Evolutionary conservation across 1,140 invertebrate species (phyloP).

Genomic region (Odontomachus brunneus): DNA sequence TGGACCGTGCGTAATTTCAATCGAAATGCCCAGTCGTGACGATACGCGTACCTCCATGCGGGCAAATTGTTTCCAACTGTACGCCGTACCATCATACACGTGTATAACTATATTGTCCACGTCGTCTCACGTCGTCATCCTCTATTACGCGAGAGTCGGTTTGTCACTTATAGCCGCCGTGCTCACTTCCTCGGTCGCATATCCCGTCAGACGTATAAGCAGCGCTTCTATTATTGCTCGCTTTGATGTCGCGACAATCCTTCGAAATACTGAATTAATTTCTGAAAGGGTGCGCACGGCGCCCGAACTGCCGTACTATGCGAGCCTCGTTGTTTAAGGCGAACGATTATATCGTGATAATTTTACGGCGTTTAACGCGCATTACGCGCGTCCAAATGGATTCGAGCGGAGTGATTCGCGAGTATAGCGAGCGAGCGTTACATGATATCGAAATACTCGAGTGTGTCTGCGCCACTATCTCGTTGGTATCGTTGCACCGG

Average conservation of each 20-base stretch:
- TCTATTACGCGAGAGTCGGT: slow-evolving; percentile 54
- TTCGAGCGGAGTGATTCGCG: slow-evolving; percentile 25
- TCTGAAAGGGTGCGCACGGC: slow-evolving; percentile 32
- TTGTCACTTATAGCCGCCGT: slow-evolving; percentile 61
- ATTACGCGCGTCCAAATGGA: slow-evolving; percentile 51
- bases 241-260: slow-evolving; percentile 56
- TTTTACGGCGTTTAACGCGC: slow-evolving; percentile 47
- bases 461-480: slow-evolving; percentile 53
- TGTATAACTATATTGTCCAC: background rate
- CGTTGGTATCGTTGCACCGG: slow-evolving; percentile 38
- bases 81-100: slow-evolving; percentile 4
- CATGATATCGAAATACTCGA: slow-evolving; percentile 53
- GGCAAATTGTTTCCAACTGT: slow-evolving; percentile 47
- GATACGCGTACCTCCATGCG: slow-evolving; percentile 17
- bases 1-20: slow-evolving; percentile 17
- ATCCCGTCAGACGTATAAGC: slow-evolving; percentile 36
- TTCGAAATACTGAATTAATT: slow-evolving; percentile 58
- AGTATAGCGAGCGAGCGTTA: slow-evolving; percentile 40
- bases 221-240: slow-evolving; percentile 41
- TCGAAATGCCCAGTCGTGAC: slow-evolving; percentile 38
- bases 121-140: slow-evolving; percentile 37
- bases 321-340: slow-evolving; percentile 27
- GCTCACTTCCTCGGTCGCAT: slow-evolving; percentile 40
- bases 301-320: slow-evolving; percentile 11
- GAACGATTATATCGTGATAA: slow-evolving; percentile 47